phyloP scores from a whole-genome alignment of 2,113 vertebrate genomes.

The Leptodactylus fuscus region DNA sequence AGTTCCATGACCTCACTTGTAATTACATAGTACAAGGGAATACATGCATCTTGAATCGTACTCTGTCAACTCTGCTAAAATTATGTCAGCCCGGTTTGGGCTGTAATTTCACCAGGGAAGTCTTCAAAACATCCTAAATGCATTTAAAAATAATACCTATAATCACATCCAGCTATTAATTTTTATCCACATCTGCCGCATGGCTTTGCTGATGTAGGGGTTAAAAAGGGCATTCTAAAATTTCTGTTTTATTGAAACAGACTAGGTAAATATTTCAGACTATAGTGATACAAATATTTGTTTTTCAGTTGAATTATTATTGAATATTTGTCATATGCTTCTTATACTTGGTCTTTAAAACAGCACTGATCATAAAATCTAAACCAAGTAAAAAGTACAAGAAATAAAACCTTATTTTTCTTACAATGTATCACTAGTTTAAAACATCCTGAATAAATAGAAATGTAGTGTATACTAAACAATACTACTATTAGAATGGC shows the following conservation, averaged over 20 bases:
- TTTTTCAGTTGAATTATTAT: background rate
- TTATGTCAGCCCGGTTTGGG: conserved; percentile 45
- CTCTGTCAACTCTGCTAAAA: conserved; percentile 47
- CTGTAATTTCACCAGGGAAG: conserved; percentile 35
- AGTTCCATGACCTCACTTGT: conserved; percentile 51
- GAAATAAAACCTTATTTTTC: too few relatives aligned
- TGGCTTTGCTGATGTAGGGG: conserved; percentile 28
- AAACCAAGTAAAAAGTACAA: too few relatives aligned
- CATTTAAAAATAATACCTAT: conserved; percentile 53
- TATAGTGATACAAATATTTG: background rate
- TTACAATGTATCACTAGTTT: too few relatives aligned
- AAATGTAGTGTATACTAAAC: too few relatives aligned
- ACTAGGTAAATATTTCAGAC: background rate
- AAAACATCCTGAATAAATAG: too few relatives aligned
- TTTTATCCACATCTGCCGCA: conserved; percentile 45
- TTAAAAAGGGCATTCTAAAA: conserved; percentile 40
- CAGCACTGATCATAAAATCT: too few relatives aligned
- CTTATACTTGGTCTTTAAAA: too few relatives aligned
- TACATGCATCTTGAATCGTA: conserved; percentile 38
- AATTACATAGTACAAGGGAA: conserved; percentile 52
- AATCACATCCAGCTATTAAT: conserved; percentile 54
- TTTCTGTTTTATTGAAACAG: background rate
- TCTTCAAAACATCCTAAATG: conserved; percentile 39
- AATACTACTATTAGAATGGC: too few relatives aligned
- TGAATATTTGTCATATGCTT: background rate